Percentiles rank a stretch among this genome's conserved stretches.
Evolutionary conservation across 2,113 vertebrate species (phyloP).

Genomic region (Prunella himalayana): DNA sequence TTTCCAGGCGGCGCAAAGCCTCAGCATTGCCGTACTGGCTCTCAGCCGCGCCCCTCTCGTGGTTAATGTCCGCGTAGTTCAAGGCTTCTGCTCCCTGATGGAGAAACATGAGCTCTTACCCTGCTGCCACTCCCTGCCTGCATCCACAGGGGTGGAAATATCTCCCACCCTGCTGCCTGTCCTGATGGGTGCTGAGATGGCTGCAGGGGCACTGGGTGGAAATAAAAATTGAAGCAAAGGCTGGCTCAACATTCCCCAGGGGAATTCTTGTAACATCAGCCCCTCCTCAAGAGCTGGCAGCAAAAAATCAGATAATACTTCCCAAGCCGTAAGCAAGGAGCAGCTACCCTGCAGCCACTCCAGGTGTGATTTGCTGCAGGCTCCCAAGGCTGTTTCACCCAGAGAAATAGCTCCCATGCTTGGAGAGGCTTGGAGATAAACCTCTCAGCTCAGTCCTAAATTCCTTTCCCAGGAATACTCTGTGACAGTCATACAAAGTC

Average conservation of each 20-base stretch:
- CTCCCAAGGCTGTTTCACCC: background rate
- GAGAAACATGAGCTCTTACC: background rate
- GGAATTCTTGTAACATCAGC: background rate
- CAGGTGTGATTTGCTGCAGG: background rate
- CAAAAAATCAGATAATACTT: background rate
- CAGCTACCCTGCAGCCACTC: background rate
- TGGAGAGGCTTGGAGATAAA: background rate
- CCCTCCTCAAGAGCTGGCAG: background rate
- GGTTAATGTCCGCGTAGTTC: background rate
- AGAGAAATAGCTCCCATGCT: background rate
- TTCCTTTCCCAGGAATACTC: background rate
- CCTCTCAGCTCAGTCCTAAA: background rate
- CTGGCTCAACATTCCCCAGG: background rate
- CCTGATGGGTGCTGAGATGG: background rate
- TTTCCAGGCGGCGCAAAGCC: rapidly evolving
- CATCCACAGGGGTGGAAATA: background rate
- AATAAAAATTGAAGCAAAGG: background rate
- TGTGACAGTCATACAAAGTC: background rate
- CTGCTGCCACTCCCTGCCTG: background rate
- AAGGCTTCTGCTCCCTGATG: background rate
- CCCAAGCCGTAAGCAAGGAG: background rate
- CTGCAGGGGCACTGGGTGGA: background rate
- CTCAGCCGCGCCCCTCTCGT: rapidly evolving
- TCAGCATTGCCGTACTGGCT: background rate
- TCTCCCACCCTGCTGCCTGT: background rate